Conservation (phyloP, 2,888 invertebrate species). For the Nomada fucata region DNA sequence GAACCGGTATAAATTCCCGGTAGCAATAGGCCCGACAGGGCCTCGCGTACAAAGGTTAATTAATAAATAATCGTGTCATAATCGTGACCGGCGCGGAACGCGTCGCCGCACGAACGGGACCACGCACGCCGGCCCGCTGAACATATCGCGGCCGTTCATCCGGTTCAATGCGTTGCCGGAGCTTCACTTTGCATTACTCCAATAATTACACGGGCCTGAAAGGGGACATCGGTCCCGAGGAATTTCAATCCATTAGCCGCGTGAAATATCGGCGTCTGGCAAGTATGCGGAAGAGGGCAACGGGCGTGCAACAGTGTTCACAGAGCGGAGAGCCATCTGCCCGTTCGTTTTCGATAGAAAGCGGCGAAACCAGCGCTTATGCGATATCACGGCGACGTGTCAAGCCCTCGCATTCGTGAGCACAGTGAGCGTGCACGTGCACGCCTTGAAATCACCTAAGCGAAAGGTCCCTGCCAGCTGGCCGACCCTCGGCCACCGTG, state of each 20-base stretch:
- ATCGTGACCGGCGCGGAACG: slow-evolving; percentile 39
- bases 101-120: slow-evolving; percentile 12
- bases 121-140: slow-evolving; percentile 6
- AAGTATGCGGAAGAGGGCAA: slow-evolving; percentile 66
- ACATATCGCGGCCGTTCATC: slow-evolving; percentile 21
- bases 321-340: slow-evolving; percentile 4
- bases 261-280: slow-evolving; percentile 52
- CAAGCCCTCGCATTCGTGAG: slow-evolving; percentile 60
- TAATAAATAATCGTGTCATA: slow-evolving; percentile 55
- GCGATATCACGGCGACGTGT: slow-evolving; percentile 73
- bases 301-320: slow-evolving; percentile 9
- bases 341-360: slow-evolving; percentile 71
- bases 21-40: slow-evolving; percentile 3
- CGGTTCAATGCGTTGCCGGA: slow-evolving; percentile 4
- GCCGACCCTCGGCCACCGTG: slow-evolving; percentile 59
- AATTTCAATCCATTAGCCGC: slow-evolving; percentile 53
- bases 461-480: slow-evolving; percentile 70
- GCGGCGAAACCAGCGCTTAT: slow-evolving; percentile 56
- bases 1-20: slow-evolving; percentile 24
- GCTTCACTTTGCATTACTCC: slow-evolving; percentile 27
- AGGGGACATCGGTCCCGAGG: slow-evolving; percentile 19
- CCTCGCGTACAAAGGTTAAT: slow-evolving; percentile 37
- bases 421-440: slow-evolving; percentile 64
- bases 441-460: slow-evolving; percentile 69
- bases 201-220: slow-evolving; percentile 17